Percentiles rank a stretch among this genome's conserved stretches.
These are phyloP conservation scores for Hippopotamus amphibius DNA, from an alignment of 2,113 vertebrate genomes.

Conservation along the genomic window DNA sequence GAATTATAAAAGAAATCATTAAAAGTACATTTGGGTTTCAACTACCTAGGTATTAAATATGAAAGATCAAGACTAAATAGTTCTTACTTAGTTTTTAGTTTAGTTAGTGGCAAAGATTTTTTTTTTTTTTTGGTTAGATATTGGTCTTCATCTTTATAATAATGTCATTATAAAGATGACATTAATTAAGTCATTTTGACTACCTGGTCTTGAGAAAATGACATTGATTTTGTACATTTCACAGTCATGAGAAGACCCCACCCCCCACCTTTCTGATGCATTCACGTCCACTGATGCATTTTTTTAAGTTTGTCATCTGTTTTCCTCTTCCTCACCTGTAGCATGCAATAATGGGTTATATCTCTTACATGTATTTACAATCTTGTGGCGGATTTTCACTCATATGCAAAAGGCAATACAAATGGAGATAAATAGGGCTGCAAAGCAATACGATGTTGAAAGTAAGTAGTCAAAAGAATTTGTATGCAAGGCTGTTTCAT, in stretches of 20 bases:
- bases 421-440: conserved; percentile 9
- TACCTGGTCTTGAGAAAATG: neutral
- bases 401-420: conserved; percentile 37
- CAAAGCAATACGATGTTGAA: conserved; percentile 48
- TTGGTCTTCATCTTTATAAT: neutral
- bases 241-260: neutral
- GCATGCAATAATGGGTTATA: neutral
- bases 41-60: neutral
- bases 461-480: conserved; percentile 60
- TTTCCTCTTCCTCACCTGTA: neutral
- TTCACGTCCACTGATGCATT: neutral
- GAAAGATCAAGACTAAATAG: neutral
- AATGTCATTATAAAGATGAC: too few species aligned
- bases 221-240: neutral
- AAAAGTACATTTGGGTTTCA: neutral
- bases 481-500: conserved; percentile 65
- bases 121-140: neutral
- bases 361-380: conserved; percentile 1
- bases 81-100: neutral
- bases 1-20: neutral
- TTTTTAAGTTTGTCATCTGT: neutral
- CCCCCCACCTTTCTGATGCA: accelerated
- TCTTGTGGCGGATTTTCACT: conserved; percentile 49
- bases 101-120: neutral
- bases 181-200: neutral